Conservation (phyloP, 2,113 vertebrate genomes). For the Theristicus caerulescens region DNA sequence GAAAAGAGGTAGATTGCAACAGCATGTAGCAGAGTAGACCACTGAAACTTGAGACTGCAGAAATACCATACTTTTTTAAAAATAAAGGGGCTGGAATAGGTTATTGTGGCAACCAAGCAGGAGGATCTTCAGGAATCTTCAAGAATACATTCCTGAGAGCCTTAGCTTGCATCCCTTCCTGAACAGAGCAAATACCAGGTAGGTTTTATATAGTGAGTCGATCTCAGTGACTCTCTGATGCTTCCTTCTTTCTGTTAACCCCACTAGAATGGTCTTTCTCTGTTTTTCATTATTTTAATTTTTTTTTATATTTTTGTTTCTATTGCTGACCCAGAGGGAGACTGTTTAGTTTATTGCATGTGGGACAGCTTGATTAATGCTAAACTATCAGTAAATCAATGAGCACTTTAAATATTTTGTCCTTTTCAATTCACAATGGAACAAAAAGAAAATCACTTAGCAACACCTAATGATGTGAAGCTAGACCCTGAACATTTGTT, state of each 20-base stretch:
- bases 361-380: not conserved
- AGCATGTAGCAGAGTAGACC: not conserved
- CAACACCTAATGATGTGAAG: not conserved
- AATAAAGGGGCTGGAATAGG: not conserved
- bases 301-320: not conserved
- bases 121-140: not conserved
- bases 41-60: not conserved
- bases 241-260: not conserved
- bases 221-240: not conserved
- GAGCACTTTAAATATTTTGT: not conserved
- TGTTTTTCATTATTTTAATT: not conserved
- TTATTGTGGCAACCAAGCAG: not conserved
- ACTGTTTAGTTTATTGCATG: not conserved
- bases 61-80: not conserved
- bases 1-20: not conserved
- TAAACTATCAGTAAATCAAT: not conserved
- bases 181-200: not conserved
- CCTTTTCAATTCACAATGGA: not conserved
- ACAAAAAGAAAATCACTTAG: constrained; percentile 34
- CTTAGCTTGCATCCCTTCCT: not conserved
- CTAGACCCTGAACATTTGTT: not conserved
- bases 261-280: not conserved
- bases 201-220: not conserved
- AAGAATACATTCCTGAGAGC: not conserved
- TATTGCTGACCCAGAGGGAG: not conserved